phyloP scores from a whole-genome alignment of 2,888 invertebrate genomes.

The Temnothorax rugatulus region DNA sequence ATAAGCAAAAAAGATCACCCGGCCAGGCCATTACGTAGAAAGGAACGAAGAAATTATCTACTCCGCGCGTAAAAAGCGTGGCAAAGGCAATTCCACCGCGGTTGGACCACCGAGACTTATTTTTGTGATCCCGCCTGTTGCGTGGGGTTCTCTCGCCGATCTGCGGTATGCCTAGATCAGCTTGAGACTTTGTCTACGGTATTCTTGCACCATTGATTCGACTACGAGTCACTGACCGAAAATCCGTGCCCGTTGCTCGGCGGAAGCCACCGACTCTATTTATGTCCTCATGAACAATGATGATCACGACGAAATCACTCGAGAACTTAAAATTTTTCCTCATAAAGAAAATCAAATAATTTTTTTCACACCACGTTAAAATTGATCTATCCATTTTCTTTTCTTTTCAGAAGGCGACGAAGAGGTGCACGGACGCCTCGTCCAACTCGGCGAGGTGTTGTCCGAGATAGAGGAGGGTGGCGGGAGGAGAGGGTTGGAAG shows the following conservation, averaged over 20 bases:
- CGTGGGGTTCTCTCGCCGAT: constrained; percentile 37
- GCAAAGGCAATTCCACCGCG: constrained; percentile 79
- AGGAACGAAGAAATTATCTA: constrained; percentile 82
- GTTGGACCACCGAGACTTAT: constrained; percentile 77
- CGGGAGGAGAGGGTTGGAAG: constrained; percentile 79
- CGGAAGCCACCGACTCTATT: constrained; percentile 6
- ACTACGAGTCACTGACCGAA: constrained; percentile 58
- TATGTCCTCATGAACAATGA: constrained; percentile 14
- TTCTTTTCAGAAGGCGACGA: constrained; percentile 63
- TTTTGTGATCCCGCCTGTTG: constrained; percentile 68
- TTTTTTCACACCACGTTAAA: constrained; percentile 5
- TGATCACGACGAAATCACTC: neutral
- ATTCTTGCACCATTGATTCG: constrained; percentile 63
- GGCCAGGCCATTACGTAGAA: constrained; percentile 79
- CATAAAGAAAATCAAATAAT: constrained; percentile 4
- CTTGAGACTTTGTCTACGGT: constrained; percentile 65
- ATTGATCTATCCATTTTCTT: neutral
- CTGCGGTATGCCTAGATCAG: constrained; percentile 46
- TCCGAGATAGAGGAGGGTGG: constrained; percentile 78
- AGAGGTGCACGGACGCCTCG: constrained; percentile 77
- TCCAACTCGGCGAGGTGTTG: constrained; percentile 79
- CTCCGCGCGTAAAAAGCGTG: constrained; percentile 82
- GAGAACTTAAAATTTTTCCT: neutral
- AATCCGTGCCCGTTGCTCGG: constrained; percentile 47
- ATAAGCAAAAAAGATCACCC: constrained; percentile 82